A percentile compares a stretch with the other conserved stretches of the same genome.
phyloP scores from a whole-genome alignment of 2,113 vertebrate genomes.

The Lophura nycthemera region DNA sequence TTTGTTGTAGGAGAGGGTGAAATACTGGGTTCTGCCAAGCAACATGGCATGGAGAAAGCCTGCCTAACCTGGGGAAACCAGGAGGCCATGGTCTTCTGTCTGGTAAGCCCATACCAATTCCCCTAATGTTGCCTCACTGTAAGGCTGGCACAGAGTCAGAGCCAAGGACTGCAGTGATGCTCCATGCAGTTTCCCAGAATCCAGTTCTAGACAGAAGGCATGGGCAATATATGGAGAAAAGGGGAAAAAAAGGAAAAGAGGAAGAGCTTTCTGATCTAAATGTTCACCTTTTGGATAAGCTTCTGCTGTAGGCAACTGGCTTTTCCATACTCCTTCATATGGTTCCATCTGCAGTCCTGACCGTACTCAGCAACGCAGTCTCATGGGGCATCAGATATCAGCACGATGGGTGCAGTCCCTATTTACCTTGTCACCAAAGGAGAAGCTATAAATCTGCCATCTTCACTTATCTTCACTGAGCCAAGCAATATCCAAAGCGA shows the following conservation, averaged over 20 bases:
- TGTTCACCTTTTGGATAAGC: not conserved
- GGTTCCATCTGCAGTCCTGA: not conserved
- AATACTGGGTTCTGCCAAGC: not conserved
- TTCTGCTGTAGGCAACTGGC: not conserved
- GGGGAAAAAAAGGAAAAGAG: fast-evolving
- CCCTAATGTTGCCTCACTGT: not conserved
- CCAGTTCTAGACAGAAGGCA: not conserved
- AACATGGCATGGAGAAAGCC: not conserved
- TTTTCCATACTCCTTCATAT: not conserved
- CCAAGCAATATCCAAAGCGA: not conserved
- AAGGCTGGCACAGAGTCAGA: not conserved
- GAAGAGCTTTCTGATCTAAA: not conserved
- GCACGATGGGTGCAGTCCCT: not conserved
- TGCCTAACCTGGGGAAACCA: not conserved
- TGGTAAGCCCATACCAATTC: not conserved
- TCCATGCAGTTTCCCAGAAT: not conserved
- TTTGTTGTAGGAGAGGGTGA: not conserved
- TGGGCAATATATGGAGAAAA: not conserved
- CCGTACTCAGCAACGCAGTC: not conserved
- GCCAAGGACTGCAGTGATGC: not conserved
- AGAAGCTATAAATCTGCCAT: not conserved
- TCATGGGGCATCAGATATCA: not conserved
- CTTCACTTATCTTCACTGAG: not conserved
- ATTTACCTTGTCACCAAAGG: not conserved
- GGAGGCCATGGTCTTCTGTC: not conserved